Conservation (phyloP, 2,113 vertebrate genomes). For the Acanthochromis polyacanthus region DNA sequence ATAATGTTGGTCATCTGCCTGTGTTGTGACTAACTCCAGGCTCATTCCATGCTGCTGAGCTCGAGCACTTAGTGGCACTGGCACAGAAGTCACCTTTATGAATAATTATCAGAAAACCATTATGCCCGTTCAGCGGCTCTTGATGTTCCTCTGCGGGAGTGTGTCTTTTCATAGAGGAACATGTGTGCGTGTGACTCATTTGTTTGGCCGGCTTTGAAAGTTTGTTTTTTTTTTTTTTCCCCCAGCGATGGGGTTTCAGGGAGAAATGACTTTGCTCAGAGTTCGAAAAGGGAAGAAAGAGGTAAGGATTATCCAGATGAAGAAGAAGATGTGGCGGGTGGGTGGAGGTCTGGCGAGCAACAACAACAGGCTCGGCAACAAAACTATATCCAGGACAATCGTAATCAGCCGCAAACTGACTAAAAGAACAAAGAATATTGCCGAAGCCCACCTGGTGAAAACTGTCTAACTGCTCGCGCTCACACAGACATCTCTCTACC, state of each 20-base stretch:
- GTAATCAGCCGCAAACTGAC: constrained; percentile 63
- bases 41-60: constrained; percentile 55
- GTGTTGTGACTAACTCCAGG: constrained; percentile 66
- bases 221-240: constrained; percentile 46
- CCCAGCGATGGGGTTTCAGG: constrained; percentile 51
- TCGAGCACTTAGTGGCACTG: constrained; percentile 54
- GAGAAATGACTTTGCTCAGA: constrained; percentile 68
- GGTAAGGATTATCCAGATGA: constrained; percentile 62
- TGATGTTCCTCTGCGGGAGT: constrained; percentile 67
- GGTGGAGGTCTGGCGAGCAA: constrained; percentile 16
- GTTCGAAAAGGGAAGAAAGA: constrained; percentile 60
- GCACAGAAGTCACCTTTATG: constrained; percentile 75
- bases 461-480: constrained; percentile 16
- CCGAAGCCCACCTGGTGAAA: constrained; percentile 40
- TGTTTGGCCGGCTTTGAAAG: constrained; percentile 77
- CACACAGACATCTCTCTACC: constrained; percentile 32
- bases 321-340: constrained; percentile 8
- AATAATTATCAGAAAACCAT: constrained; percentile 78
- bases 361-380: constrained; percentile 46
- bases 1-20: constrained; percentile 70
- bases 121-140: constrained; percentile 64
- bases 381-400: constrained; percentile 51
- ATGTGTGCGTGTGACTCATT: constrained; percentile 64
- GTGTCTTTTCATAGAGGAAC: constrained; percentile 55
- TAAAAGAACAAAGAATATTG: constrained; percentile 59